These are phyloP conservation scores for Enteromius trimaculatus DNA, from an alignment of 2,797 vertebrate genomes.

Conservation along the genomic window DNA sequence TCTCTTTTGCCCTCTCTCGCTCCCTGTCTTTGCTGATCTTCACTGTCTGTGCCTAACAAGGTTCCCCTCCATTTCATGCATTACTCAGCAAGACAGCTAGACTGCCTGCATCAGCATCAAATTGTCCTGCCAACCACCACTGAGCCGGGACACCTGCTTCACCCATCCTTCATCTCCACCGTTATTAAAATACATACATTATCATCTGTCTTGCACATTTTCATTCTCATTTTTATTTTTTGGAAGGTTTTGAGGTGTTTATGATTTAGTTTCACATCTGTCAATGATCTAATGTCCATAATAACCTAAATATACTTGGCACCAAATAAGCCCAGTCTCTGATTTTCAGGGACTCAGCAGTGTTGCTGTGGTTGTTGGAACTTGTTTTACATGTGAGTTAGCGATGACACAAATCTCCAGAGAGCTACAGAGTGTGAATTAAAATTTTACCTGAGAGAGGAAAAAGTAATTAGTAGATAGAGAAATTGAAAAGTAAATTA, in stretches of 20 bases:
- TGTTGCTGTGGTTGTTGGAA: conserved; percentile 22
- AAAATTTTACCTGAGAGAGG: neutral
- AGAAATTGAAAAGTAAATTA: neutral
- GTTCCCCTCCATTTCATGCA: conserved; percentile 36
- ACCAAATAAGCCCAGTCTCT: neutral
- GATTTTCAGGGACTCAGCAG: neutral
- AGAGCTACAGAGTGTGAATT: conserved; percentile 14
- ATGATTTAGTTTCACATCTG: neutral
- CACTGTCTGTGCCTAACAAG: conserved; percentile 20
- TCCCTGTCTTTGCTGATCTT: conserved; percentile 8
- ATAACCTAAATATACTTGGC: neutral
- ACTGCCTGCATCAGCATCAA: conserved; percentile 54
- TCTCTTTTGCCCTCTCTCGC: conserved; percentile 20
- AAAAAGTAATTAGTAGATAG: neutral
- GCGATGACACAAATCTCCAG: conserved; percentile 7
- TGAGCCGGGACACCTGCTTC: conserved; percentile 42
- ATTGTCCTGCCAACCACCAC: conserved; percentile 44
- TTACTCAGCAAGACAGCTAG: conserved; percentile 51
- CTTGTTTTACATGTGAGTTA: conserved; percentile 16
- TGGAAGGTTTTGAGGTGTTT: neutral
- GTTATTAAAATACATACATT: conserved; percentile 10
- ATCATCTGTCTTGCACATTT: neutral
- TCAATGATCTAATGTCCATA: neutral
- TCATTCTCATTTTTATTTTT: neutral
- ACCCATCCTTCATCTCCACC: conserved; percentile 35